Evolutionary conservation across 1,140 invertebrate species (phyloP).

Genomic region (Vollenhovia emeryi): DNA sequence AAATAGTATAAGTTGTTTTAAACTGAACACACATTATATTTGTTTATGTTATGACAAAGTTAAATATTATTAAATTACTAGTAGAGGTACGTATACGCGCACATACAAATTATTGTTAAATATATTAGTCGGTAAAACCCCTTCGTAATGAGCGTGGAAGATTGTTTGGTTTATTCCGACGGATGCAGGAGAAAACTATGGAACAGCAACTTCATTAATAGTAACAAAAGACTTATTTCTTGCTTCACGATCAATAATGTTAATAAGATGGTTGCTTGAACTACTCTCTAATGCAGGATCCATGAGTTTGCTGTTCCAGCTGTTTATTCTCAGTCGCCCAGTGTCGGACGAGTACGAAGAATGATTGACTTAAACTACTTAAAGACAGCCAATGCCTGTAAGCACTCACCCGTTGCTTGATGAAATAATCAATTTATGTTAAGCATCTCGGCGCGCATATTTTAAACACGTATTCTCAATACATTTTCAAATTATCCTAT

Average conservation of each 20-base stretch:
- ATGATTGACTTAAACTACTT: conserved; percentile 57
- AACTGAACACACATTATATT: neutral
- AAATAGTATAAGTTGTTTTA: conserved; percentile 1
- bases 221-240: conserved; percentile 61
- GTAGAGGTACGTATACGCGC: neutral
- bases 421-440: conserved; percentile 52
- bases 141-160: neutral
- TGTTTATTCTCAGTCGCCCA: conserved; percentile 53
- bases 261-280: conserved; percentile 47
- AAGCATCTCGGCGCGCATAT: conserved; percentile 27
- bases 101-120: neutral
- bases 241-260: conserved; percentile 59
- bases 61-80: neutral
- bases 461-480: conserved; percentile 12
- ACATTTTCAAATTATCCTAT: neutral
- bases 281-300: conserved; percentile 17
- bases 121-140: neutral
- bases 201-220: conserved; percentile 66
- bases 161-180: conserved; percentile 17
- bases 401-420: conserved; percentile 1
- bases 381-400: neutral
- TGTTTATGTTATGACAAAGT: neutral
- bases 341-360: conserved; percentile 33
- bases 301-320: conserved; percentile 48
- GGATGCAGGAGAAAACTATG: neutral